These are phyloP conservation scores for Bolborhynchus lineola DNA, from an alignment of 2,113 vertebrate genomes.

Conservation along the genomic window DNA sequence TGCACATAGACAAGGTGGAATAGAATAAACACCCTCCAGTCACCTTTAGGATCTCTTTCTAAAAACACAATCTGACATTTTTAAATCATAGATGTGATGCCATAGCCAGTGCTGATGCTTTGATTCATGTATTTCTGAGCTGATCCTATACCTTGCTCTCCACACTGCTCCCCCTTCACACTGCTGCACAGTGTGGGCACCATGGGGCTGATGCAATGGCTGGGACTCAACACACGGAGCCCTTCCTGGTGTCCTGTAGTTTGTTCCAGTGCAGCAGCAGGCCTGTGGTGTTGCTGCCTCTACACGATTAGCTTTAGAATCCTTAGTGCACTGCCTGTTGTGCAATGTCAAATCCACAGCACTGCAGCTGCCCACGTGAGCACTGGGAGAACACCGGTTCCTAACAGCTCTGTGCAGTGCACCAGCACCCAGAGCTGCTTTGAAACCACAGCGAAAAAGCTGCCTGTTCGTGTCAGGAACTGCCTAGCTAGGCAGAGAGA, in stretches of 20 bases:
- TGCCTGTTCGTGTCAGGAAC: background rate
- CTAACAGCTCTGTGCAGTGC: background rate
- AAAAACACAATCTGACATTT: rapidly evolving
- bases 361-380: rapidly evolving
- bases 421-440: background rate
- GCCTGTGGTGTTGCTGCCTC: background rate
- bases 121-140: background rate
- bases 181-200: background rate
- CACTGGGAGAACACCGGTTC: background rate
- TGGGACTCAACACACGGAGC: rapidly evolving
- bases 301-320: too few relatives aligned
- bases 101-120: background rate
- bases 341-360: background rate
- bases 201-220: rapidly evolving
- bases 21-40: background rate
- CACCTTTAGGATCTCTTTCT: background rate
- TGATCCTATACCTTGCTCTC: background rate
- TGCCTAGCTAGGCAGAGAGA: too few relatives aligned
- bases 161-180: rapidly evolving
- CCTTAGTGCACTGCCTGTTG: background rate
- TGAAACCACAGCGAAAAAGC: rapidly evolving
- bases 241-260: background rate
- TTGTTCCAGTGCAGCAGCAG: background rate
- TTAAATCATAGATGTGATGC: background rate
- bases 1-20: background rate